Evolutionary conservation across 2,113 vertebrate species (phyloP).

Genomic region (Mixornis gularis): DNA sequence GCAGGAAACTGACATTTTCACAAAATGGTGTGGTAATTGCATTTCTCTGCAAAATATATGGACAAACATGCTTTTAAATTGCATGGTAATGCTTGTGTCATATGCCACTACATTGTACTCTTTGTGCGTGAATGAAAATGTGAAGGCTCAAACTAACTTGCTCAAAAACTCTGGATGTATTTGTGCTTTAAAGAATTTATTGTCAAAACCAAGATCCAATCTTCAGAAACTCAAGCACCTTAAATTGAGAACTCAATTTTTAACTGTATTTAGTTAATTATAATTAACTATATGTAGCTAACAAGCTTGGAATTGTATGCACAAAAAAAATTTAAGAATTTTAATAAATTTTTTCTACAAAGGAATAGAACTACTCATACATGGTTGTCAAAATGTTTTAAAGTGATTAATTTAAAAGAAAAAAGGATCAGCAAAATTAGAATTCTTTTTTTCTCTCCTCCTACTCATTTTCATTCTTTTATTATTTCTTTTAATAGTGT

Average conservation of each 20-base stretch:
- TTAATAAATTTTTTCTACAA: not conserved
- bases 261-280: not conserved
- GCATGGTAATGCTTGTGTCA: not conserved
- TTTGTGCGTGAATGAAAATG: not conserved
- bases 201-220: not conserved
- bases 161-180: not conserved
- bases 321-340: not conserved
- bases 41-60: not conserved
- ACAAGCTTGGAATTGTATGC: not conserved
- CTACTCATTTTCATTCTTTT: conserved; percentile 9
- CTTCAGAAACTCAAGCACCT: not conserved
- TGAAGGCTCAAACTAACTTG: not conserved
- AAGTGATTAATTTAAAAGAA: not conserved
- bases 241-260: not conserved
- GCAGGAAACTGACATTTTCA: not conserved
- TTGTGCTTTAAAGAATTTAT: not conserved
- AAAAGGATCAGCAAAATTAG: not conserved
- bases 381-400: conserved; percentile 24
- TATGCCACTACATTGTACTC: not conserved
- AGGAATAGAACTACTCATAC: not conserved
- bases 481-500: not conserved
- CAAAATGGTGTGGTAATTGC: not conserved
- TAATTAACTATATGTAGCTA: not conserved
- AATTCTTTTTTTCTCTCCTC: not conserved
- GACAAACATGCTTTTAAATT: not conserved